Conservation (phyloP, 2,888 invertebrate genomes). For the Callyntrura sp. region DNA sequence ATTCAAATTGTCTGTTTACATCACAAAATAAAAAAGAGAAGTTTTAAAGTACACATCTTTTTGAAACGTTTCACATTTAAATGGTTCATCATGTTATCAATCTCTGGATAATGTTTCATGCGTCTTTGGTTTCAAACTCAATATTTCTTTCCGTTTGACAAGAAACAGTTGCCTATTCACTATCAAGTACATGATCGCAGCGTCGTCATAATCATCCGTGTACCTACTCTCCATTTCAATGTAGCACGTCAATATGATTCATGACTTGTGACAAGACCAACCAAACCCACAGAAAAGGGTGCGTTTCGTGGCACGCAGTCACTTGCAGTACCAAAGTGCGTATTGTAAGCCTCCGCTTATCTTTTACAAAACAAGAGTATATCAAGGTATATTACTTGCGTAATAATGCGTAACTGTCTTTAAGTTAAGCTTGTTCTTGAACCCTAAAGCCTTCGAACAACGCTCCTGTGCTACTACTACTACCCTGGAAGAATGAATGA, state of each 20-base stretch:
- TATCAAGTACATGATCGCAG: constrained; percentile 20
- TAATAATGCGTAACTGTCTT: constrained; percentile 57
- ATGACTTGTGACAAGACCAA: constrained; percentile 62
- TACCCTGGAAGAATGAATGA: constrained; percentile 30
- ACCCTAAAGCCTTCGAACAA: constrained; percentile 25
- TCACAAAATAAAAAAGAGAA: not conserved
- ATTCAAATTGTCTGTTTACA: constrained; percentile 71
- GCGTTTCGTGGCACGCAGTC: not conserved
- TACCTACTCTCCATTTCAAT: not conserved
- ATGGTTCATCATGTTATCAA: not conserved
- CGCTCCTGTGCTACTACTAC: constrained; percentile 13
- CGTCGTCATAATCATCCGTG: constrained; percentile 35
- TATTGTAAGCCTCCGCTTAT: not conserved
- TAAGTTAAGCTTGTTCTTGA: constrained; percentile 50
- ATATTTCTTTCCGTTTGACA: not conserved
- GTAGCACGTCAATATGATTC: constrained; percentile 55
- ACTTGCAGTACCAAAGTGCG: not conserved
- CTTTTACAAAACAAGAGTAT: not conserved
- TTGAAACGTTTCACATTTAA: not conserved
- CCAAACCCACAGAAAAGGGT: constrained; percentile 60
- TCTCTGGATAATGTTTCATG: constrained; percentile 11
- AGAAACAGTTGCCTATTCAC: constrained; percentile 44
- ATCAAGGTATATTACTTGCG: constrained; percentile 23
- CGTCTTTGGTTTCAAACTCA: not conserved
- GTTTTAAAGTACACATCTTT: constrained; percentile 7